phyloP scores from a whole-genome alignment of 2,888 invertebrate genomes.

The Sympetrum striolatum region DNA sequence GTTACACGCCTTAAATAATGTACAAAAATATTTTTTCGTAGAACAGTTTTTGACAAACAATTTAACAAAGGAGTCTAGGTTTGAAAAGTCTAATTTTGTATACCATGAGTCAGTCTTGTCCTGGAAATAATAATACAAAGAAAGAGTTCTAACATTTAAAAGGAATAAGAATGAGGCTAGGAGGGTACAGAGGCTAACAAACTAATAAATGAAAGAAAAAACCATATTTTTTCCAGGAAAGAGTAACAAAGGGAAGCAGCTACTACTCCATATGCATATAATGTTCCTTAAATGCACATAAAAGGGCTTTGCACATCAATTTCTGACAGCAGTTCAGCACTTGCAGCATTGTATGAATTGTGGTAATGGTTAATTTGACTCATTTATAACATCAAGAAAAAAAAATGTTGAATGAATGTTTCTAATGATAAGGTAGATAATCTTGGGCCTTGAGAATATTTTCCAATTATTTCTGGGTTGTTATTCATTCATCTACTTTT shows the following conservation, averaged over 20 bases:
- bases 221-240: neutral
- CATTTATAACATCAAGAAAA: neutral
- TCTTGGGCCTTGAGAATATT: too few species aligned
- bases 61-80: too few species aligned
- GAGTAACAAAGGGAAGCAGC: neutral
- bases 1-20: too few species aligned
- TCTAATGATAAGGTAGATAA: neutral
- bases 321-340: neutral
- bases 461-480: too few species aligned
- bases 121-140: neutral
- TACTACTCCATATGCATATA: neutral
- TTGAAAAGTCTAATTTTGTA: too few species aligned
- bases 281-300: constrained; percentile 19
- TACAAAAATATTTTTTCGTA: too few species aligned
- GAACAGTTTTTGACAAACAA: too few species aligned
- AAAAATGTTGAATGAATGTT: neutral
- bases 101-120: too few species aligned
- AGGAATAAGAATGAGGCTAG: neutral
- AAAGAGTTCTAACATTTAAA: neutral
- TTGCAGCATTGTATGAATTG: neutral
- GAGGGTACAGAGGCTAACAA: constrained; percentile 6
- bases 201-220: neutral
- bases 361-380: constrained; percentile 1
- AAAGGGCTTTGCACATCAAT: neutral
- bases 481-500: too few species aligned